Base-by-base conservation (phyloP, 2,797 vertebrate species). In the Podarcis lilfordi region DNA sequence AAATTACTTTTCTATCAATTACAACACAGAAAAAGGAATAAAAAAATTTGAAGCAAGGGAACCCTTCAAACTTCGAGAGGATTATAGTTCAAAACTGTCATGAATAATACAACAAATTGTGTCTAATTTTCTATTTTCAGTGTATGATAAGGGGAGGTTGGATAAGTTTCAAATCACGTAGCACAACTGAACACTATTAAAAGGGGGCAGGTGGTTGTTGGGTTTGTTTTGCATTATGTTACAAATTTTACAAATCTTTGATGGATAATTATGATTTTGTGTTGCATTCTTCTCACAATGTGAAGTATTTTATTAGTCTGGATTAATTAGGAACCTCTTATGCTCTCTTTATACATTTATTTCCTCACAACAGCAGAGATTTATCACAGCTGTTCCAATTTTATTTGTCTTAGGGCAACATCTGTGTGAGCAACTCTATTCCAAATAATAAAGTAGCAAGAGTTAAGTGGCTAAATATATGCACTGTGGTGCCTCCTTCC, bases 81-180 rank as follows among this genome's bases (percentile, higher is more conserved):
- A 78, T 45, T 89, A 85, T 21, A 69, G 35, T 83, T 88, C 89
- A 59, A 91, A 84, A 78, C 35, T 88, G 81, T 25, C 86, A 87
- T 85, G 87, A 94, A 85, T 84, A 83, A 88, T 69, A 83, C 7
- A 61, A 93, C 81, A 88, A n/a, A 88, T 94, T 91, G 79, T 27
- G 3, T 50, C 66, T 32, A 1, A 25, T 43, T 91, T 93, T 55
- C 85, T 85, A 1, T 84, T 91, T 93, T 80, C 23, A 13, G 11
- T 76, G 50, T 86, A 88, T 84, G 80, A 43, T 45, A 45, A 0
- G 1, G 83, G 27, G 89, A 80, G 66, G 68, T 19, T 32, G 66
- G 61, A 35, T 43, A 86, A 78, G 86, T 1, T 27, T 15, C 2
- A 77, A 55, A 21, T 64, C 78, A 27, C 1, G 2, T n/a, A 15